A percentile compares a stretch with the other conserved stretches of the same genome.
These are phyloP conservation scores for Timema cristinae DNA, from an alignment of 2,888 invertebrate species.

Conservation along the genomic window DNA sequence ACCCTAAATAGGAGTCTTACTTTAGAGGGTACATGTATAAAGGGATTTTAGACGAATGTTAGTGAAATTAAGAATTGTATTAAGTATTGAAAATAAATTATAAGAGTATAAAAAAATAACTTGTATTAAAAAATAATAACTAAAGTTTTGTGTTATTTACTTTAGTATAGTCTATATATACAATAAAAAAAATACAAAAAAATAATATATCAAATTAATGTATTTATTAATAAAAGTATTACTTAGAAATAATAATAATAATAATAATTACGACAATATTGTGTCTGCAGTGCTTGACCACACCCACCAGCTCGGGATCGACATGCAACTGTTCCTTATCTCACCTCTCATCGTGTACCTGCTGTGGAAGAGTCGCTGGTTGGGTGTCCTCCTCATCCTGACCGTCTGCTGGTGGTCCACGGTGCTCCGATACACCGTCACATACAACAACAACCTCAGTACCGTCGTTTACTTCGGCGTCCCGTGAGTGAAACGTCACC, in stretches of 20 bases:
- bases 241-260: background rate
- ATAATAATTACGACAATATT: background rate
- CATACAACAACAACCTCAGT: slow-evolving; percentile 51
- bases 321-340: slow-evolving; percentile 54
- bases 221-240: background rate
- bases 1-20: too few species aligned
- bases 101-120: too few species aligned
- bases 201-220: background rate
- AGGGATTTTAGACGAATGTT: too few species aligned
- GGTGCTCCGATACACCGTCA: slow-evolving; percentile 47
- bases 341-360: slow-evolving; percentile 50
- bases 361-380: slow-evolving; percentile 46
- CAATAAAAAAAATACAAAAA: background rate
- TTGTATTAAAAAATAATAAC: too few species aligned
- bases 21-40: too few species aligned
- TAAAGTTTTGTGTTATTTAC: too few species aligned
- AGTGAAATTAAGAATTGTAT: too few species aligned
- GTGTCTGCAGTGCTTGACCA: slow-evolving; percentile 53
- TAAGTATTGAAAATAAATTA: too few species aligned
- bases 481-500: slow-evolving; percentile 46
- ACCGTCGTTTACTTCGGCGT: slow-evolving; percentile 55
- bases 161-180: background rate
- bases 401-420: slow-evolving; percentile 48
- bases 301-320: slow-evolving; percentile 56
- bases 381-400: slow-evolving; percentile 46